These are phyloP conservation scores for Alaudala cheleensis DNA, from an alignment of 2,113 vertebrate species.

Conservation along the genomic window DNA sequence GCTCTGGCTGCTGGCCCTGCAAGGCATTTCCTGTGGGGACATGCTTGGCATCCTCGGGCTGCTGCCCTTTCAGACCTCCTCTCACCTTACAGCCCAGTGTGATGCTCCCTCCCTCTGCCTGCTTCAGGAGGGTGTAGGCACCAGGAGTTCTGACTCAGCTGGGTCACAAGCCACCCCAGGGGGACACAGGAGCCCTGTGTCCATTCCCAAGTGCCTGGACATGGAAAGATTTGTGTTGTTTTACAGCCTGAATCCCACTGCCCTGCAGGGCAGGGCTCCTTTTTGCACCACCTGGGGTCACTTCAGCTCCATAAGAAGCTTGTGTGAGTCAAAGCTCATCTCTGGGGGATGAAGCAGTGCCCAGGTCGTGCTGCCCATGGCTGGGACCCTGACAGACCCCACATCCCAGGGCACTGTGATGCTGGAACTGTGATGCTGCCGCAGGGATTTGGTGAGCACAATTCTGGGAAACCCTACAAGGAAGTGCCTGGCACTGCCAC, in stretches of 20 bases:
- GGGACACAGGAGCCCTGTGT: neutral
- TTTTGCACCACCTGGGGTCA: neutral
- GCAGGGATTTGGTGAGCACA: neutral
- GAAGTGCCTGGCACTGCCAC: neutral
- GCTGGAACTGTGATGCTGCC: neutral
- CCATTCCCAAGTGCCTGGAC: neutral
- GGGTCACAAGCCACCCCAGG: neutral
- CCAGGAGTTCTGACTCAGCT: neutral
- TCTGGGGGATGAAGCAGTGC: neutral
- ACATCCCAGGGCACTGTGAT: neutral
- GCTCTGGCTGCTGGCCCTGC: neutral
- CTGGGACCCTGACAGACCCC: neutral
- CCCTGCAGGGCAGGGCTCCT: neutral
- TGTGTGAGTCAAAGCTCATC: neutral
- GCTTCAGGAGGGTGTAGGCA: neutral
- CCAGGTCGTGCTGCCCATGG: accelerated
- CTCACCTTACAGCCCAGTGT: neutral
- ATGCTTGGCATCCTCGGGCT: neutral
- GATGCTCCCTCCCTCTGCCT: neutral
- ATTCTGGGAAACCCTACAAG: neutral
- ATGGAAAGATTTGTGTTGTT: neutral
- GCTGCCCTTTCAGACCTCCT: neutral
- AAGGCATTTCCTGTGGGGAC: neutral
- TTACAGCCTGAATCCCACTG: neutral
- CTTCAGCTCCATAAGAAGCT: neutral